Evolutionary conservation across 2,113 vertebrate genomes (phyloP).

Genomic region (Hemiscyllium ocellatum): DNA sequence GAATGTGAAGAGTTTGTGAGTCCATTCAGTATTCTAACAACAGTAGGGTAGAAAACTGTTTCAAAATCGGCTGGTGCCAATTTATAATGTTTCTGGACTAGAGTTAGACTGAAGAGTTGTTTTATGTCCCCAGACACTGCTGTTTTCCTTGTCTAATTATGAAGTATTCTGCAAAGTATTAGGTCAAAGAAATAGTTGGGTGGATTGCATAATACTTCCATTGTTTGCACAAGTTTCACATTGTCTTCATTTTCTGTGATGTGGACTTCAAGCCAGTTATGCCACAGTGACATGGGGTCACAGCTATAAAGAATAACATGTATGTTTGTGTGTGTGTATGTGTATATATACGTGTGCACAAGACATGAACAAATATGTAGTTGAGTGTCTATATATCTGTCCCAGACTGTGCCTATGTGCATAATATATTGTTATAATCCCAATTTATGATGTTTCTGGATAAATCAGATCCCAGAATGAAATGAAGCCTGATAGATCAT

Average conservation of each 20-base stretch:
- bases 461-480: too few relatives aligned
- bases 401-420: neutral
- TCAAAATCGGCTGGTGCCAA: too few relatives aligned
- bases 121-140: neutral
- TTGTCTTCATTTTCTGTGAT: neutral
- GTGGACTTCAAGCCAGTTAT: neutral
- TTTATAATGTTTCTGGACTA: too few relatives aligned
- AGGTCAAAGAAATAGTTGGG: neutral
- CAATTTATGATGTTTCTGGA: too few relatives aligned
- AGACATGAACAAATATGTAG: neutral
- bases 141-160: constrained; percentile 23
- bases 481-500: too few relatives aligned
- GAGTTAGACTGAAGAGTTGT: neutral
- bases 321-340: too few relatives aligned
- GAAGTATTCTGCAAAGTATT: neutral
- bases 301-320: too few relatives aligned
- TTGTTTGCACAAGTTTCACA: neutral
- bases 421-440: too few relatives aligned
- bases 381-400: neutral
- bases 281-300: neutral
- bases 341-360: neutral
- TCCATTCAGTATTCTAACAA: too few relatives aligned
- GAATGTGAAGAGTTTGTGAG: too few relatives aligned
- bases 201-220: neutral
- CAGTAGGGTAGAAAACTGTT: too few relatives aligned